Conservation (phyloP, 2,888 invertebrate species). For the Drosophila meridiana region DNA sequence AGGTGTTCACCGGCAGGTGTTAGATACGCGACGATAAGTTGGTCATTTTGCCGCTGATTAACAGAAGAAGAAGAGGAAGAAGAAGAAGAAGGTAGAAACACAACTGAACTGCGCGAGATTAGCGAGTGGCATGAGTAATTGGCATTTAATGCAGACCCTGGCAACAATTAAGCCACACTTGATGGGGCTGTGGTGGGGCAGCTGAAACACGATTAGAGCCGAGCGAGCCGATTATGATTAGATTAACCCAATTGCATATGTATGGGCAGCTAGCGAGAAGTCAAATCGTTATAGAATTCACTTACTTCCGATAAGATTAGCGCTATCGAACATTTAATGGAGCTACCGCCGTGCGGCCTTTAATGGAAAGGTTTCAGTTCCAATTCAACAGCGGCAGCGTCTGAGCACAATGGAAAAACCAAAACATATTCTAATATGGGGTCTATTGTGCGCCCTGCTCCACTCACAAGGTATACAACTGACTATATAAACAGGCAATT, state of each 20-base stretch:
- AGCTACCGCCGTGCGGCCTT: slow-evolving; percentile 18
- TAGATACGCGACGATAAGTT: slow-evolving; percentile 52
- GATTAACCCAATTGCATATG: slow-evolving; percentile 4
- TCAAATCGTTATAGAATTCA: slow-evolving; percentile 34
- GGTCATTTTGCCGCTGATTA: slow-evolving; percentile 32
- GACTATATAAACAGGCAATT: slow-evolving; percentile 21
- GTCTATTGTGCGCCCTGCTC: slow-evolving; percentile 51
- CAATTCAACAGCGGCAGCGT: slow-evolving; percentile 28
- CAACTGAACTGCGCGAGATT: slow-evolving; percentile 9
- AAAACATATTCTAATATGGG: slow-evolving; percentile 34
- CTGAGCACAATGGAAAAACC: slow-evolving; percentile 45
- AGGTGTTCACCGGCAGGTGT: slow-evolving; percentile 72
- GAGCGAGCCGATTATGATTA: not conserved
- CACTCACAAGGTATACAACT: slow-evolving; percentile 54
- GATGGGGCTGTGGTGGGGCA: not conserved
- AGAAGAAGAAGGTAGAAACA: not conserved
- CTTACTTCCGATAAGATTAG: slow-evolving; percentile 63
- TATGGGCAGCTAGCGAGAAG: slow-evolving; percentile 7
- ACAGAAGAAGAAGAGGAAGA: not conserved
- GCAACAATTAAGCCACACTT: slow-evolving; percentile 54
- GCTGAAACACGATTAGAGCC: slow-evolving; percentile 7
- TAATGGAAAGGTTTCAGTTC: slow-evolving; percentile 48
- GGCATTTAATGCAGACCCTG: slow-evolving; percentile 40
- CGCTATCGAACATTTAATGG: slow-evolving; percentile 50
- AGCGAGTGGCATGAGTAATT: slow-evolving; percentile 37